Evolutionary conservation across 2,113 vertebrate genomes (phyloP).

Genomic region (Ptychochromis oligacanthus): DNA sequence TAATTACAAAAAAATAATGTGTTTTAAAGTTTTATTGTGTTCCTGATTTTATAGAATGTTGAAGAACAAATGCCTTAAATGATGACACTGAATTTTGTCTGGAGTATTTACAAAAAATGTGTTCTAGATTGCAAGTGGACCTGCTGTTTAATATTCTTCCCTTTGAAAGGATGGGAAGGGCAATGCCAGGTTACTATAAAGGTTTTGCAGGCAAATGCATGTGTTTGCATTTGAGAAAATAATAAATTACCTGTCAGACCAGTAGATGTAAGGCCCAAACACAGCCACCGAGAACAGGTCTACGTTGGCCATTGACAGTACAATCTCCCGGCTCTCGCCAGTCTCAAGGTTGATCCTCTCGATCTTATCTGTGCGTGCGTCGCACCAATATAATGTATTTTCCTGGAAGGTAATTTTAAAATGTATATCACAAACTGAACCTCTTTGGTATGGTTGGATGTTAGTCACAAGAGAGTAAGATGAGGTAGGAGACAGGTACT

Average conservation of each 20-base stretch:
- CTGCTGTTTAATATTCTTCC: slow-evolving; percentile 58
- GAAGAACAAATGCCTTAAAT: neutral
- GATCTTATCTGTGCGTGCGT: slow-evolving; percentile 99
- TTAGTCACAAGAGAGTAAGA: slow-evolving; percentile 70
- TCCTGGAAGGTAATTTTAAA: slow-evolving; percentile 91
- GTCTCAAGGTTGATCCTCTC: slow-evolving; percentile 99
- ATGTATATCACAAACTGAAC: slow-evolving; percentile 68
- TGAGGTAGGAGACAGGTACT: slow-evolving; percentile 31
- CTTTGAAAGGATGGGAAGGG: slow-evolving; percentile 72
- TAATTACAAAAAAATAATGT: neutral
- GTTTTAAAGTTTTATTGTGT: neutral
- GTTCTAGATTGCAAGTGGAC: slow-evolving; percentile 42
- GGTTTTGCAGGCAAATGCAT: slow-evolving; percentile 73
- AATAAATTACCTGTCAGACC: slow-evolving; percentile 99
- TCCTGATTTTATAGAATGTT: neutral
- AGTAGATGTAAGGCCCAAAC: slow-evolving; percentile 99
- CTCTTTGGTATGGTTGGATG: slow-evolving; percentile 56
- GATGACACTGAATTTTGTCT: neutral
- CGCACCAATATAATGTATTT: slow-evolving; percentile 99
- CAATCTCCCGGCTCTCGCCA: slow-evolving; percentile 93
- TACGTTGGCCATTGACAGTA: slow-evolving; percentile 95
- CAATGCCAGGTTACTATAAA: slow-evolving; percentile 82
- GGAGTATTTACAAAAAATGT: slow-evolving; percentile 59
- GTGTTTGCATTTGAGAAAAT: slow-evolving; percentile 85
- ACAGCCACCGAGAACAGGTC: slow-evolving; percentile 98